Evolutionary conservation across 2,113 vertebrate species (phyloP).

Genomic region (Scalopus aquaticus): DNA sequence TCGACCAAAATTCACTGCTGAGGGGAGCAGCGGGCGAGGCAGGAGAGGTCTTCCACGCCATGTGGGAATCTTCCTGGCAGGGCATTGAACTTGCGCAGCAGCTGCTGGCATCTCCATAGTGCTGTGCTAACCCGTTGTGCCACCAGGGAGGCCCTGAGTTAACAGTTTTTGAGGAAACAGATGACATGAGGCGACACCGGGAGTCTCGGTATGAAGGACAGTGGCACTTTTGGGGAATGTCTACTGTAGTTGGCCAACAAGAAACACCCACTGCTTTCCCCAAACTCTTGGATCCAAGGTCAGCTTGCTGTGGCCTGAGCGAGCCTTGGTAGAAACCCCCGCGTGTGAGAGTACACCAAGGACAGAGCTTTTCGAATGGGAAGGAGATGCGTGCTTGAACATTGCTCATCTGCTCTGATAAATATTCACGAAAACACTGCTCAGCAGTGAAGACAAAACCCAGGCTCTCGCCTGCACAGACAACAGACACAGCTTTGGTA

Average conservation of each 20-base stretch:
- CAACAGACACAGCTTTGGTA: neutral
- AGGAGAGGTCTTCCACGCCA: too few species aligned
- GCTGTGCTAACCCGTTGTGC: too few species aligned
- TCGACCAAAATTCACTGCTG: too few species aligned
- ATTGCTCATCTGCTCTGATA: conserved; percentile 12
- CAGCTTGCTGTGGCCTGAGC: conserved; percentile 13
- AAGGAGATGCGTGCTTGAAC: neutral
- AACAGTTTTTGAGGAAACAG: neutral
- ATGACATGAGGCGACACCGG: neutral
- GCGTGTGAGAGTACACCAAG: conserved; percentile 25
- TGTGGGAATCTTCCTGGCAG: too few species aligned
- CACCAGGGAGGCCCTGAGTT: too few species aligned
- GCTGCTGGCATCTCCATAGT: too few species aligned
- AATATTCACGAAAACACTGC: neutral
- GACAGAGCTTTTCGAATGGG: conserved; percentile 1
- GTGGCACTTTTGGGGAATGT: conserved; percentile 18
- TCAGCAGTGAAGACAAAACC: neutral
- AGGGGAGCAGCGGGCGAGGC: too few species aligned
- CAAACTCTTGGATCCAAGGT: conserved; percentile 43
- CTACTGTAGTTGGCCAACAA: conserved; percentile 30
- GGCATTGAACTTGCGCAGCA: too few species aligned
- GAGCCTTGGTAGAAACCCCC: conserved; percentile 17
- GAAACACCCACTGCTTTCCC: conserved; percentile 13
- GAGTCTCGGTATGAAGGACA: neutral
- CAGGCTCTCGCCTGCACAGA: too few species aligned